Base-by-base conservation (phyloP, 2,113 vertebrate genomes). In the Numenius arquata region DNA sequence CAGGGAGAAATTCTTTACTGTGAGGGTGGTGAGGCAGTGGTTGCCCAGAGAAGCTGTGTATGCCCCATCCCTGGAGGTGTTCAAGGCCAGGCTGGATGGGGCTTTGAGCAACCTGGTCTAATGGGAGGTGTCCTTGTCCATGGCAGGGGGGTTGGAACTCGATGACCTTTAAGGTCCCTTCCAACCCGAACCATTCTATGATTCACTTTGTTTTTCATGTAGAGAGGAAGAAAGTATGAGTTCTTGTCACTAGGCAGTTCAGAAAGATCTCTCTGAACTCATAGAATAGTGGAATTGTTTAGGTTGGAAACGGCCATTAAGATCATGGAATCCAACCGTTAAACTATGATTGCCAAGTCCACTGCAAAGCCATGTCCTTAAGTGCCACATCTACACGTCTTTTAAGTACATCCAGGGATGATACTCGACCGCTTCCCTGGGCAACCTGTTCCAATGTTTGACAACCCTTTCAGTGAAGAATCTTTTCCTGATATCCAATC, bases 371-470 rank as follows among this genome's bases (percentile, higher is more conserved):
- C 20, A 18, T 27, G 27, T 61, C 56, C 9, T 9, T 32, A 17
- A 74, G 11, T 8, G 20, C 25, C 41, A 36, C 2, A 25, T 6
- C 13, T 29, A 8, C 15, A 1, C 0, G 1, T 32, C 15, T 52
- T 55, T 73, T 18, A 50, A 62, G 45, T 40, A 32, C 3, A 11
- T 63, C 11, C 19, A 22, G 6, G 13, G 26, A 1, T 52, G 41
- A 8, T 48, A 16, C 18, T 12, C 53, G 3, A 45, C 29, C 2
- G 9, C 9, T 8, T 50, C 12, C 23, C 32, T 62, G 59, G 45
- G 25, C 11, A 22, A 12, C 20, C n/a, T 18, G 58, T 52, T 70
- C 23, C 38, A 32, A 4, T 13, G 29, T 25, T 45, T 70, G 52
- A 25, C 11, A 43, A 6, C 9, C 7, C 9, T 82, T 86, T 66